Evolutionary conservation across 2,888 invertebrate species (phyloP), one percentile per base, ranked within the genome.

Genomic region (Zygogramma bicolorata): DNA sequence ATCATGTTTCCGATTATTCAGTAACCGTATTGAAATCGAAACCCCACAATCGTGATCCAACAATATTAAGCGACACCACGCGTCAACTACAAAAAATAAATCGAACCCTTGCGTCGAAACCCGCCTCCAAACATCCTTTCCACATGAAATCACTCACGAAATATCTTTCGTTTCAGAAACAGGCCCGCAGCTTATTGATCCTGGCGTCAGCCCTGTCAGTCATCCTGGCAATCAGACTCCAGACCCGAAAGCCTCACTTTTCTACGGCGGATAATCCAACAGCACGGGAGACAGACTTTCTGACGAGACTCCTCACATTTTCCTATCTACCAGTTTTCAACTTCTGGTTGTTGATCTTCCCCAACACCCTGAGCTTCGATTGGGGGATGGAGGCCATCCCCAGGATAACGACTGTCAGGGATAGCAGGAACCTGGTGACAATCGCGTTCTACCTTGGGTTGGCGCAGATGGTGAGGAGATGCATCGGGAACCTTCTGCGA

Each of bases 321-420:
- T 89, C 94, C 77, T 97, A 97, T 86, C 91, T 99, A 80, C 98
- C 98, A 46, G 93, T 94, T 57, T 94, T 96, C 85, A 98, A 98
- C 88, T 93, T 97, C 83, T 92, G 93, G 86, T 91, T 98, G 83
- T 89, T 98, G 73, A 86, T 98, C 46, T 96, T 93, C 86, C 98
- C 98, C 5, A 91, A 92, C 80, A 92, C 93, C 79, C 90, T 99
- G 68, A 97, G 97, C 87, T 99, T 98, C 88, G 98, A 99, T 88
- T 99, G 98, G 99, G 97, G 98, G 27, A 98, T 99, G 98, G 97
- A 97, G 81, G 94, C 98, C 1, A 93, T 99, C 82, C 97, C 97
- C 7, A 91, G 95, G 74, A 92, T 99, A 80, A 92, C 92, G 60
- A 91, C 92, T 29, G 80, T 95, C 18, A 89, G 91, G 81, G 98